Evolutionary conservation across 2,888 invertebrate species (phyloP), one percentile per base, ranked within the genome.

Genomic region (Physocephala rufipes): DNA sequence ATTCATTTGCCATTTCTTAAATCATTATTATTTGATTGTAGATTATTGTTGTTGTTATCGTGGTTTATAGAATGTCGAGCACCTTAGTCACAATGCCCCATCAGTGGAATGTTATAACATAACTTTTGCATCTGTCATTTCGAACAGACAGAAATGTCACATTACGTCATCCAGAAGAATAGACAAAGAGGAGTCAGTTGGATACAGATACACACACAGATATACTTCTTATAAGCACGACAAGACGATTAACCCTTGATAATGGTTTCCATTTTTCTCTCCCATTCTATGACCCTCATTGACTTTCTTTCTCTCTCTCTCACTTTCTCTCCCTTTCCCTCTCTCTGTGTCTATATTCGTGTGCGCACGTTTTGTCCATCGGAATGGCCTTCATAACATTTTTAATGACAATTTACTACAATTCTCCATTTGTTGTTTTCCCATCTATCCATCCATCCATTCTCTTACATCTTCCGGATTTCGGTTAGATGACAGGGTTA

Each of bases 141-240:
- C 49, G 49, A 12, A 49, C 49, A 49, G 49, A 49, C 49, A 49
- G 19, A 49, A 61, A 68, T 68, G 68, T 62, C 62, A 68, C 68
- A 68, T 68, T 49, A 68, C 51, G 68, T 68, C 62, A 68, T 51
- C 13, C 45, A 7, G 2, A 26, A 15, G 26, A 36, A 15, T 28
- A 2, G 58, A 9, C 26, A 58, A 28, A 21, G 58, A n/a, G n/a
- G n/a, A 13, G 28, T 26, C 26, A 36, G 28, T 1, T 2, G 53
- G 53, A 55, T 21, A 55, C 24, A 19, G 24, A 24, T 24, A 55
- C 21, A 53, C 12, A 53, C 53, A 21, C 21, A 53, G n/a, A n/a
- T n/a, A n/a, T n/a, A n/a, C n/a, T n/a, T n/a, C n/a, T n/a, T n/a
- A n/a, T n/a, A n/a, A n/a, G n/a, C n/a, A n/a, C n/a, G n/a, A n/a